A percentile compares a stretch with the other conserved stretches of the same genome.
These are phyloP conservation scores for Nilaparvata lugens DNA, from an alignment of 1,140 invertebrate species.

Conservation along the genomic window DNA sequence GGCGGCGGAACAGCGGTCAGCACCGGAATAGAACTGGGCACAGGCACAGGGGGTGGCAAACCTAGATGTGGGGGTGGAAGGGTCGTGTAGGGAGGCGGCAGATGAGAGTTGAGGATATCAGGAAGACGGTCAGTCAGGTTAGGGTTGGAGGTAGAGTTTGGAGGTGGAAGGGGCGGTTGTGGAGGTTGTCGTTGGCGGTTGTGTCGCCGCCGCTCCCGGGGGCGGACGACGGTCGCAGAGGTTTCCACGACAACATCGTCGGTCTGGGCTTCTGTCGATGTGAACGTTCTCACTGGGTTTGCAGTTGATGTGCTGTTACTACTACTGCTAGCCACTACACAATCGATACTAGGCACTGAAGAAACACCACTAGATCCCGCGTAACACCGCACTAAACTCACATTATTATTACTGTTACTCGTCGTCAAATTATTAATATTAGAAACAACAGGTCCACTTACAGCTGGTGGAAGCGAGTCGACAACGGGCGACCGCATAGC, in stretches of 20 bases:
- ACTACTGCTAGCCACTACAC: constrained; percentile 9
- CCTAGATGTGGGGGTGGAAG: constrained; percentile 33
- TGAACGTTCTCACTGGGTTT: constrained; percentile 25
- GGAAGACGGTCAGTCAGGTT: constrained; percentile 33
- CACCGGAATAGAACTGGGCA: constrained; percentile 8
- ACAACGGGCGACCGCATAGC: constrained; percentile 9
- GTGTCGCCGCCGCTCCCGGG: constrained; percentile 25
- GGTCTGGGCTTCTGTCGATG: constrained; percentile 34
- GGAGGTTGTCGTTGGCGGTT: not conserved
- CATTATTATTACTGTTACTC: constrained; percentile 10
- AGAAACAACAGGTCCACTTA: not conserved
- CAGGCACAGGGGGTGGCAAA: constrained; percentile 21
- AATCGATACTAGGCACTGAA: constrained; percentile 21
- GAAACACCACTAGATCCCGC: constrained; percentile 12
- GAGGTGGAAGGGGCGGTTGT: constrained; percentile 13
- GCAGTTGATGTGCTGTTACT: constrained; percentile 13
- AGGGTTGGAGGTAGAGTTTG: constrained; percentile 5
- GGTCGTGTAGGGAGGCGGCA: constrained; percentile 39
- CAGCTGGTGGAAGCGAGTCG: constrained; percentile 7
- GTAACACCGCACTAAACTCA: constrained; percentile 17
- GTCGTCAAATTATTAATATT: not conserved
- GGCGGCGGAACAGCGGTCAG: constrained; percentile 11
- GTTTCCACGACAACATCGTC: constrained; percentile 26
- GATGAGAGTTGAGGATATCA: constrained; percentile 42
- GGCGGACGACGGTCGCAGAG: not conserved